Conservation (phyloP, 2,797 vertebrate species). For the Hephaestus fuliginosus region DNA sequence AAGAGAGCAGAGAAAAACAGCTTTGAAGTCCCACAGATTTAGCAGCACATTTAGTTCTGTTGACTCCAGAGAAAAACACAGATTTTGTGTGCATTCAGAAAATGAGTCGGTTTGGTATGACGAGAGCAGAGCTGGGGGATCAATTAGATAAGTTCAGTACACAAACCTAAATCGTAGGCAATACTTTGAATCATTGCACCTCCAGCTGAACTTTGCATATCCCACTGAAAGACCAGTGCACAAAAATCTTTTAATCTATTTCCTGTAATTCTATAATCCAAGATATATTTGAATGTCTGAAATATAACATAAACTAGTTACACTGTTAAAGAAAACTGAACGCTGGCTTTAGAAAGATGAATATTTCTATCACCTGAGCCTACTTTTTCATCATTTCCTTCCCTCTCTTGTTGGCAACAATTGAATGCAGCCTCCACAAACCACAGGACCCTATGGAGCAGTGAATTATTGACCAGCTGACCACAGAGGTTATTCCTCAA, state of each 20-base stretch:
- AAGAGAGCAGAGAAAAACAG: constrained; percentile 84
- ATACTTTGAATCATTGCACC: constrained; percentile 34
- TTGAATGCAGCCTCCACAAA: constrained; percentile 42
- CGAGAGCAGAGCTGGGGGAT: constrained; percentile 37
- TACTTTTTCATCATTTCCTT: constrained; percentile 29
- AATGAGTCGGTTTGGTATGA: constrained; percentile 43
- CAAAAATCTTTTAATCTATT: constrained; percentile 6
- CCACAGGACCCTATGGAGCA: constrained; percentile 31
- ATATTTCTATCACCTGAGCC: constrained; percentile 4
- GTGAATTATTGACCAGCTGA: constrained; percentile 69
- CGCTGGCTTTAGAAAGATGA: constrained; percentile 4
- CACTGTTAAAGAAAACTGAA: neutral
- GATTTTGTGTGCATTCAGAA: constrained; percentile 54
- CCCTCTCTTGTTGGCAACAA: constrained; percentile 37
- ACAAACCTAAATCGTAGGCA: constrained; percentile 41
- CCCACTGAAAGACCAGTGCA: neutral
- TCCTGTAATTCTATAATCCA: neutral
- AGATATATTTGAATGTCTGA: neutral
- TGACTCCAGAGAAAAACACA: constrained; percentile 60
- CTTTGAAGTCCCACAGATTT: constrained; percentile 80
- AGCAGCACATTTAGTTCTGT: constrained; percentile 69
- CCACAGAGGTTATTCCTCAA: constrained; percentile 60
- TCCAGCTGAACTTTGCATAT: constrained; percentile 36
- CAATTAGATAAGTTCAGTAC: constrained; percentile 53
- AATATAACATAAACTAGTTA: neutral